Conservation (phyloP, 1,140 invertebrate species). For the Drosophila pachea region DNA sequence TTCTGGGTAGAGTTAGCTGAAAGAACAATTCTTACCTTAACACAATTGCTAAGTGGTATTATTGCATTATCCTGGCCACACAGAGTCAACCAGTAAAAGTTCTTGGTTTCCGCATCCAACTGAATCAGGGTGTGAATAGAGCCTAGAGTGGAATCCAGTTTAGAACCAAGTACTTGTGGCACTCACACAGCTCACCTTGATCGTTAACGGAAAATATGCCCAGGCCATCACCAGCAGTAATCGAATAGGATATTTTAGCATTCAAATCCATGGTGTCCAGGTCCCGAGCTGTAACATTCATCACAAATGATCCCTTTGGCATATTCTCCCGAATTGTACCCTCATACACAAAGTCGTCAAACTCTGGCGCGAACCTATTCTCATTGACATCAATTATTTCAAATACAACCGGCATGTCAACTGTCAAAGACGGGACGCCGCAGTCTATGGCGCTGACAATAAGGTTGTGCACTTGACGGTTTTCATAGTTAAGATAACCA, state of each 20-base stretch:
- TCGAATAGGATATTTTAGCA: slow-evolving; percentile 90
- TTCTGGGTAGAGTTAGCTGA: no score
- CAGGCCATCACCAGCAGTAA: slow-evolving; percentile 92
- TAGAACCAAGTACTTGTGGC: slow-evolving; percentile 2
- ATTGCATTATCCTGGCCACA: slow-evolving; percentile 94
- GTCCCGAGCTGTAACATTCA: slow-evolving; percentile 88
- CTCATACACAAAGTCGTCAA: slow-evolving; percentile 88
- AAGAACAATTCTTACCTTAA: slow-evolving; percentile 83
- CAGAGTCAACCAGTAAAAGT: slow-evolving; percentile 95
- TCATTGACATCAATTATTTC: slow-evolving; percentile 97
- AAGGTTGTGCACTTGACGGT: slow-evolving; percentile 91
- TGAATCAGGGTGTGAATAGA: slow-evolving; percentile 89
- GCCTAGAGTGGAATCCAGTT: slow-evolving; percentile 81
- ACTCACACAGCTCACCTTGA: slow-evolving; percentile 84
- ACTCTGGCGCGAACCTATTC: slow-evolving; percentile 90
- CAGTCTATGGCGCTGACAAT: slow-evolving; percentile 90
- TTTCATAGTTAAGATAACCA: slow-evolving; percentile 90
- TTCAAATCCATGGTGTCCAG: slow-evolving; percentile 88
- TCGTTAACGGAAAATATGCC: slow-evolving; percentile 94
- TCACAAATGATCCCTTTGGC: slow-evolving; percentile 86
- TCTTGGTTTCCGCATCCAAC: slow-evolving; percentile 92
- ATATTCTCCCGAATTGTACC: slow-evolving; percentile 88
- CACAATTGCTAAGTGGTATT: slow-evolving; percentile 89
- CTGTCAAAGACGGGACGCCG: slow-evolving; percentile 85
- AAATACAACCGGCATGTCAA: slow-evolving; percentile 88